These are phyloP conservation scores for Fregata magnificens DNA, from an alignment of 2,113 vertebrate species.

Conservation along the genomic window DNA sequence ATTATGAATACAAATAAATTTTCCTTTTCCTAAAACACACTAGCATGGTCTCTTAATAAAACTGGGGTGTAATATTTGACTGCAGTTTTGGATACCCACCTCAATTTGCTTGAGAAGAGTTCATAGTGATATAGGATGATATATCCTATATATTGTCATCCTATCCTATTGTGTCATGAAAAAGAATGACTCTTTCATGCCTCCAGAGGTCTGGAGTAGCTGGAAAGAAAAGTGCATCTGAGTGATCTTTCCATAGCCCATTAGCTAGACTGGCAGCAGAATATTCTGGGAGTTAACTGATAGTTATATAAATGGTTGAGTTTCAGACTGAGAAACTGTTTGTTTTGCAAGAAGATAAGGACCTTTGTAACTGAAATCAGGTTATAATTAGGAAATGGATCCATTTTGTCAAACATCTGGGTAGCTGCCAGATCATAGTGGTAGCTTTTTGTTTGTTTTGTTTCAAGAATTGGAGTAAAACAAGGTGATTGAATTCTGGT, in stretches of 20 bases:
- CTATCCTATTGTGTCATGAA: not conserved
- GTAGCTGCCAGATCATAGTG: not conserved
- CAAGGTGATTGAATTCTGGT: not conserved
- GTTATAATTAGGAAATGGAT: not conserved
- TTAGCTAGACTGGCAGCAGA: not conserved
- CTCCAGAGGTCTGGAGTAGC: not conserved
- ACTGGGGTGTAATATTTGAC: not conserved
- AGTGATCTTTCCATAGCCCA: not conserved
- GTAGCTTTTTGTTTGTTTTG: not conserved
- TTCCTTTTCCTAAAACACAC: not conserved
- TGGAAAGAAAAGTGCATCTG: not conserved
- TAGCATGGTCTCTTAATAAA: not conserved
- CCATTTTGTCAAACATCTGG: not conserved
- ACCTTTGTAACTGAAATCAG: not conserved
- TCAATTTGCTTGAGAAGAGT: not conserved
- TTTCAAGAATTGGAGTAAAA: not conserved
- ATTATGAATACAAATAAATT: no score
- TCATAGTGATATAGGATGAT: not conserved
- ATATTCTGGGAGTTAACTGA: not conserved
- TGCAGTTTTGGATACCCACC: not conserved
- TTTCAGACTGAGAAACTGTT: not conserved
- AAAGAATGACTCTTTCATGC: not conserved
- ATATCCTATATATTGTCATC: not conserved
- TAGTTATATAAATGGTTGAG: not conserved
- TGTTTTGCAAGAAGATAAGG: not conserved